phyloP scores from a whole-genome alignment of 2,113 vertebrate genomes.

The Geothlypis trichas region DNA sequence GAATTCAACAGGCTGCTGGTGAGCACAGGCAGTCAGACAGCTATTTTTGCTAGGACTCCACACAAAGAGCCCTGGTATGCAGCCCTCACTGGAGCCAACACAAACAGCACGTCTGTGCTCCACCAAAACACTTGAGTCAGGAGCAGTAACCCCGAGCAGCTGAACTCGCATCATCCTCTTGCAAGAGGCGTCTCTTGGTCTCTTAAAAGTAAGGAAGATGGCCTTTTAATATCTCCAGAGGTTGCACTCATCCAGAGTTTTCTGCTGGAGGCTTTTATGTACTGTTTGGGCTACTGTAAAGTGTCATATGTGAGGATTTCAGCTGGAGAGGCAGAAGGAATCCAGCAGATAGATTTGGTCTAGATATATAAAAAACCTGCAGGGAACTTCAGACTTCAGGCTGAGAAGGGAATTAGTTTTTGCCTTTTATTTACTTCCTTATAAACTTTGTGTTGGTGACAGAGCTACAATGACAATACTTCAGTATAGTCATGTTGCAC shows the following conservation, averaged over 20 bases:
- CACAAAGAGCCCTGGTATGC: constrained; percentile 48
- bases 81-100: background rate
- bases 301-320: background rate
- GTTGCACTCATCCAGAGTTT: background rate
- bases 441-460: background rate
- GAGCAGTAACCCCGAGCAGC: constrained; percentile 41
- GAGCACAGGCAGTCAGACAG: background rate
- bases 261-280: background rate
- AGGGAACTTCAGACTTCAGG: background rate
- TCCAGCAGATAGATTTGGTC: rapidly evolving
- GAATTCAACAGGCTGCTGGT: background rate
- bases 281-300: background rate
- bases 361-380: background rate
- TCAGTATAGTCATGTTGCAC: background rate
- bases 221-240: background rate
- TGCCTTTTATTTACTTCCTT: background rate
- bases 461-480: background rate
- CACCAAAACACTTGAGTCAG: background rate
- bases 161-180: background rate
- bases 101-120: background rate
- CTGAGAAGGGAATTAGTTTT: background rate
- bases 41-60: constrained; percentile 34
- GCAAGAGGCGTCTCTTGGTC: constrained; percentile 17
- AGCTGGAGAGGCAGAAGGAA: background rate
- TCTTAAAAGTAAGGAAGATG: background rate